Conservation (phyloP, 2,113 vertebrate genomes). For the Paedocypris sp. region DNA sequence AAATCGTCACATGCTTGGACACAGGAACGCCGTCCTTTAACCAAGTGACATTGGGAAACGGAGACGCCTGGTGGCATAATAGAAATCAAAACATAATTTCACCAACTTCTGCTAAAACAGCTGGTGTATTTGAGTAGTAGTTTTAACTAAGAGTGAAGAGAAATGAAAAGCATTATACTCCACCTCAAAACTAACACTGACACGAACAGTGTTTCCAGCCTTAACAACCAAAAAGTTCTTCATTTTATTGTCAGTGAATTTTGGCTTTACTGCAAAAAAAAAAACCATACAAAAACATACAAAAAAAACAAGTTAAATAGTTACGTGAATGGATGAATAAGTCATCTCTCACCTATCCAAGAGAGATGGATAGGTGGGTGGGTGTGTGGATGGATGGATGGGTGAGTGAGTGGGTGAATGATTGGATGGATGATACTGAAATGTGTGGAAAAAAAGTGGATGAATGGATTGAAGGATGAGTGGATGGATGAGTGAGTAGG, state of each 20-base stretch:
- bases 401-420: no score
- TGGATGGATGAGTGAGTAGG: no score
- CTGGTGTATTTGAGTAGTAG: no score
- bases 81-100: background rate
- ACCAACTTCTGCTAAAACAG: no score
- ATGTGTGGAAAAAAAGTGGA: no score
- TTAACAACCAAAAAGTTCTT: constrained; percentile 62
- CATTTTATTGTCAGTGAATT: constrained; percentile 59
- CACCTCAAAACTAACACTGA: constrained; percentile 75
- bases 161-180: constrained; percentile 15
- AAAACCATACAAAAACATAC: background rate
- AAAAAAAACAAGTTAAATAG: no score
- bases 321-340: no score
- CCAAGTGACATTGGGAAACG: constrained; percentile 71
- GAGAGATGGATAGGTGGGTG: no score
- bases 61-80: constrained; percentile 57
- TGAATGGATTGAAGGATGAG: no score
- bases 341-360: no score
- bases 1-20: constrained; percentile 54
- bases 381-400: no score
- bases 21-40: constrained; percentile 68
- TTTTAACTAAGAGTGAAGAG: background rate
- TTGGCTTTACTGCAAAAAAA: constrained; percentile 64
- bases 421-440: no score
- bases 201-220: constrained; percentile 64